Conservation (phyloP, 2,888 invertebrate species). For the Dryobotodes eremita region DNA sequence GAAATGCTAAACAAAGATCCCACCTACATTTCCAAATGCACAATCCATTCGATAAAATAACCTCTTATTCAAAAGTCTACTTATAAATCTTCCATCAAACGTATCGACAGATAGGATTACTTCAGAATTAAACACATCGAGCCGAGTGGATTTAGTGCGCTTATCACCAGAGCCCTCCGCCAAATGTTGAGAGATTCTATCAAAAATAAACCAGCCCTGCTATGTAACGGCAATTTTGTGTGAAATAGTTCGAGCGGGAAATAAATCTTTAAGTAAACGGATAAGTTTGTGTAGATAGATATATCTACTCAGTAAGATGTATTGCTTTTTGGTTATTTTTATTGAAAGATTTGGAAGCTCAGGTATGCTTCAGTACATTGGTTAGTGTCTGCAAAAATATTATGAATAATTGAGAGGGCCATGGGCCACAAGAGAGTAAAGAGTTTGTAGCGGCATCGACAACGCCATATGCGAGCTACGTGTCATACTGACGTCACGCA, state of each 20-base stretch:
- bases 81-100: conserved; percentile 46
- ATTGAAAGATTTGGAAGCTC: neutral
- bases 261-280: conserved; percentile 51
- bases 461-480: too few relatives aligned
- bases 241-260: conserved; percentile 46
- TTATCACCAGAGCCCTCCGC: conserved; percentile 63
- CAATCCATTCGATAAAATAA: neutral
- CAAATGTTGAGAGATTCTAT: conserved; percentile 64
- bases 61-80: conserved; percentile 18
- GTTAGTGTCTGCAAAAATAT: neutral
- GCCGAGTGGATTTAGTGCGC: conserved; percentile 61
- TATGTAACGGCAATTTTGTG: conserved; percentile 47
- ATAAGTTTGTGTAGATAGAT: conserved; percentile 15
- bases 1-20: neutral
- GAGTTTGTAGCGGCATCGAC: too few relatives aligned
- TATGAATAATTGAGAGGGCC: neutral
- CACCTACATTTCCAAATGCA: neutral
- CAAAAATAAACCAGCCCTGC: conserved; percentile 64
- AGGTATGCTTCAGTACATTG: neutral
- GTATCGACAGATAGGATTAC: conserved; percentile 59
- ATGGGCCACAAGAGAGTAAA: neutral
- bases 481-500: too few relatives aligned
- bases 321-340: conserved; percentile 11
- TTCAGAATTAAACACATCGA: conserved; percentile 60
- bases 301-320: conserved; percentile 5